Evolutionary conservation across 2,797 vertebrate species (phyloP).

Genomic region (Neopelma chrysocephalum): DNA sequence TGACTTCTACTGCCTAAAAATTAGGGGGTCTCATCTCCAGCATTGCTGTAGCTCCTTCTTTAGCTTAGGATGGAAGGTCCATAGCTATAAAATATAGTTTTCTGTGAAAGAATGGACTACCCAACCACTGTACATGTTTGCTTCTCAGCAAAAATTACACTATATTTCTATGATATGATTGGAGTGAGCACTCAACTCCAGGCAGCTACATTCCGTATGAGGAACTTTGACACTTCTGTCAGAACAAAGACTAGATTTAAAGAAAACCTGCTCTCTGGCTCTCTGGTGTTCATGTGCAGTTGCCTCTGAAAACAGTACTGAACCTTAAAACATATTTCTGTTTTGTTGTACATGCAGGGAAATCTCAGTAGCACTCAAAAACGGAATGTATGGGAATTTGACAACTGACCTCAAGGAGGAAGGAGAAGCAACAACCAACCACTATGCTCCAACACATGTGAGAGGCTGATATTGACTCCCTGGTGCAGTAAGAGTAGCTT

Average conservation of each 20-base stretch:
- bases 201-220: background rate
- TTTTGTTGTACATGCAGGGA: background rate
- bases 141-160: background rate
- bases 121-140: background rate
- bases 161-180: background rate
- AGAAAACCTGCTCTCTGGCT: background rate
- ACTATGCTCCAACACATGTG: background rate
- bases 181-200: background rate
- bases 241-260: background rate
- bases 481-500: background rate
- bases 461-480: background rate
- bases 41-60: background rate
- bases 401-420: background rate
- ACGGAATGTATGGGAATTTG: background rate
- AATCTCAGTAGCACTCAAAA: background rate
- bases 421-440: background rate
- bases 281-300: background rate
- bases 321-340: background rate
- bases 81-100: background rate
- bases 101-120: background rate
- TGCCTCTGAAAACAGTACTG: background rate
- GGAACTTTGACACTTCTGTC: background rate
- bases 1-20: background rate
- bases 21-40: background rate
- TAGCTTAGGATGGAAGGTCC: background rate